A percentile compares a stretch with the other conserved stretches of the same genome.
Evolutionary conservation across 2,888 invertebrate genomes (phyloP).

Genomic region (Nomada ruficornis): DNA sequence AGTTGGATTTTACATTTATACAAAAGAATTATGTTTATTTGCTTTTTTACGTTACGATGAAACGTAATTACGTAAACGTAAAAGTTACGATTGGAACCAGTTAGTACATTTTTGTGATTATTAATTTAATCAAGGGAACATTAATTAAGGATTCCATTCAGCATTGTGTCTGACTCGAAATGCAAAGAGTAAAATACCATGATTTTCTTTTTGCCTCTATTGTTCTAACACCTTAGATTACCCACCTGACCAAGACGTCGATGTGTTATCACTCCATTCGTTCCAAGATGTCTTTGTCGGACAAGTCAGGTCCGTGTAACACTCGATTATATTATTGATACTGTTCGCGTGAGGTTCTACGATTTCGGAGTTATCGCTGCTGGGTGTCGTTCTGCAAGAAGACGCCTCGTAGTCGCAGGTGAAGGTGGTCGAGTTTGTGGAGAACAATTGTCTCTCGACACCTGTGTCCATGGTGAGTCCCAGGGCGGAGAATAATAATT

Average conservation of each 20-base stretch:
- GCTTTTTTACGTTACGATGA: too few species aligned
- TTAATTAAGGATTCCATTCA: too few species aligned
- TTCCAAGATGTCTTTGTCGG: slow-evolving; percentile 79
- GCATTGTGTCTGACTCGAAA: too few species aligned
- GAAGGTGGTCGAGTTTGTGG: slow-evolving; percentile 61
- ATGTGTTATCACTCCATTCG: slow-evolving; percentile 78
- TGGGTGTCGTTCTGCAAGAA: slow-evolving; percentile 72
- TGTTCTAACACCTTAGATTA: not conserved
- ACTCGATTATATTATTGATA: slow-evolving; percentile 68
- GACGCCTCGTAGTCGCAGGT: slow-evolving; percentile 76
- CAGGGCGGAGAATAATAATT: slow-evolving; percentile 81
- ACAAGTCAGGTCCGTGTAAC: slow-evolving; percentile 79
- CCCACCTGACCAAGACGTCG: slow-evolving; percentile 73
- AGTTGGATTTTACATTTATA: too few species aligned
- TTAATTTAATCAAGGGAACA: not conserved
- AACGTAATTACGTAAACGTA: too few species aligned
- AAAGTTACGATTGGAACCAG: too few species aligned
- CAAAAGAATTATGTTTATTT: too few species aligned
- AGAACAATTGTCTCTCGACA: slow-evolving; percentile 71
- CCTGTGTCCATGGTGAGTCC: slow-evolving; percentile 75
- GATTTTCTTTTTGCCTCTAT: not conserved
- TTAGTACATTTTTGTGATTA: not conserved
- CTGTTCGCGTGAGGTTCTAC: slow-evolving; percentile 64
- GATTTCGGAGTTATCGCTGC: slow-evolving; percentile 71
- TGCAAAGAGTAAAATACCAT: not conserved